A percentile compares a stretch with the other conserved stretches of the same genome.
These are phyloP conservation scores for Hirtodrosophila trivittata DNA, from an alignment of 2,888 invertebrate genomes.

Conservation along the genomic window DNA sequence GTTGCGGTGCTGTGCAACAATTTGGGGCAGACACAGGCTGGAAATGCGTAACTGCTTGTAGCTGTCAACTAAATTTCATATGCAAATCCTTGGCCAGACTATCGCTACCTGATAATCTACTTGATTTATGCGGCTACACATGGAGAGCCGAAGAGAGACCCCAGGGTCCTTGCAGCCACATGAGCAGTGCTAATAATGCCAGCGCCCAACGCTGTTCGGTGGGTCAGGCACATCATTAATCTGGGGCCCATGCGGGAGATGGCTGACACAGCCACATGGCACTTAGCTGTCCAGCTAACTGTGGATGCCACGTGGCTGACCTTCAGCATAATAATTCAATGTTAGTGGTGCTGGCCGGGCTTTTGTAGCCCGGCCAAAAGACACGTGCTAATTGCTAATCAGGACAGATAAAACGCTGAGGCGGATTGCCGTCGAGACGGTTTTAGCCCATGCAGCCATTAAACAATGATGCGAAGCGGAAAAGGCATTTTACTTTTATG, in stretches of 20 bases:
- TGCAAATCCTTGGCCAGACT: slow-evolving; percentile 73
- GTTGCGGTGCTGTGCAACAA: slow-evolving; percentile 3
- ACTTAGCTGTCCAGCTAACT: slow-evolving; percentile 23
- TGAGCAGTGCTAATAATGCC: slow-evolving; percentile 62
- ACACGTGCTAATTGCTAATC: slow-evolving; percentile 78
- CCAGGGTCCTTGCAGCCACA: slow-evolving; percentile 20
- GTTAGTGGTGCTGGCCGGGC: slow-evolving; percentile 36
- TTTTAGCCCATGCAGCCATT: slow-evolving; percentile 37
- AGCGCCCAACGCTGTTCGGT: slow-evolving; percentile 1
- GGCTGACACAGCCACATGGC: slow-evolving; percentile 9
- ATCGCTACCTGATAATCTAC: slow-evolving; percentile 75
- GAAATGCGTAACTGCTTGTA: slow-evolving; percentile 59
- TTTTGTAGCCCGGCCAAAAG: slow-evolving; percentile 36
- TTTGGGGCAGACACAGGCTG: slow-evolving; percentile 23
- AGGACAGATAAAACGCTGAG: slow-evolving; percentile 59
- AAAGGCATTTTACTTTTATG: slow-evolving; percentile 42
- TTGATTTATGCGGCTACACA: slow-evolving; percentile 73
- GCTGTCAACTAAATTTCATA: slow-evolving; percentile 76
- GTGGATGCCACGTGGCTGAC: slow-evolving; percentile 58
- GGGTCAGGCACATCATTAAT: slow-evolving; percentile 69
- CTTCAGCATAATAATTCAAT: slow-evolving; percentile 75
- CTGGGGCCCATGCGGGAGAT: slow-evolving; percentile 70
- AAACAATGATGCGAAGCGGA: slow-evolving; percentile 51
- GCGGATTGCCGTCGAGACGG: slow-evolving; percentile 4
- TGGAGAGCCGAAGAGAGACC: slow-evolving; percentile 7